phyloP scores from a whole-genome alignment of 2,888 invertebrate genomes.

The Agriopis aurantiaria region DNA sequence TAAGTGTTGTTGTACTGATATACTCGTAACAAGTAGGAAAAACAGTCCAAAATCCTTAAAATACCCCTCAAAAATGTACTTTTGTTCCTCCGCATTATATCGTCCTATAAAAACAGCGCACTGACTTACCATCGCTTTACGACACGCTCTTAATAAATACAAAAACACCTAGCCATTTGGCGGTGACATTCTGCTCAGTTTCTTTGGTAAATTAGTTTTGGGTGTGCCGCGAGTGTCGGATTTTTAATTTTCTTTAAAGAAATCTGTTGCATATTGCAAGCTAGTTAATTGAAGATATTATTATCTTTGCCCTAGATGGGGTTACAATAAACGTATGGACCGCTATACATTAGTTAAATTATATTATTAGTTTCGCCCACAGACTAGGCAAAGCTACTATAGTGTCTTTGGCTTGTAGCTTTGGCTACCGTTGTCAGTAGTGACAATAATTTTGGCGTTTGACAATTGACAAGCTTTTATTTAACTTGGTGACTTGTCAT shows the following conservation, averaged over 20 bases:
- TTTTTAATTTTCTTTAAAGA: background rate
- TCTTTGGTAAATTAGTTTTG: constrained; percentile 50
- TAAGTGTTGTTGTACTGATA: background rate
- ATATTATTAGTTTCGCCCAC: too few relatives aligned
- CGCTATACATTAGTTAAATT: too few relatives aligned
- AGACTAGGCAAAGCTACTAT: too few relatives aligned
- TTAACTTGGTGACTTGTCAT: too few relatives aligned
- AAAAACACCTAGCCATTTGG: constrained; percentile 49
- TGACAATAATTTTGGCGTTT: too few relatives aligned
- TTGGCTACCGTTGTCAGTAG: too few relatives aligned
- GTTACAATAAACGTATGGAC: too few relatives aligned
- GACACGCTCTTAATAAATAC: constrained; percentile 44
- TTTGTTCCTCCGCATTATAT: constrained; percentile 18
- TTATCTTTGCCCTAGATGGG: too few relatives aligned
- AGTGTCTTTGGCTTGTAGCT: too few relatives aligned
- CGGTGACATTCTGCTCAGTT: constrained; percentile 45
- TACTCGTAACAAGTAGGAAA: background rate
- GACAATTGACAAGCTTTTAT: too few relatives aligned
- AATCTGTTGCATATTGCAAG: too few relatives aligned
- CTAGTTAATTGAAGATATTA: too few relatives aligned
- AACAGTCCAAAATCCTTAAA: background rate
- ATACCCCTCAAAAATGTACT: background rate
- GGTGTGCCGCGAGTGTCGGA: constrained; percentile 29
- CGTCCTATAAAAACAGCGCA: constrained; percentile 32
- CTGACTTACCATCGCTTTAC: constrained; percentile 37